Conservation (phyloP, 1,140 invertebrate genomes). For the Gyrodactylus bullatarudis region DNA sequence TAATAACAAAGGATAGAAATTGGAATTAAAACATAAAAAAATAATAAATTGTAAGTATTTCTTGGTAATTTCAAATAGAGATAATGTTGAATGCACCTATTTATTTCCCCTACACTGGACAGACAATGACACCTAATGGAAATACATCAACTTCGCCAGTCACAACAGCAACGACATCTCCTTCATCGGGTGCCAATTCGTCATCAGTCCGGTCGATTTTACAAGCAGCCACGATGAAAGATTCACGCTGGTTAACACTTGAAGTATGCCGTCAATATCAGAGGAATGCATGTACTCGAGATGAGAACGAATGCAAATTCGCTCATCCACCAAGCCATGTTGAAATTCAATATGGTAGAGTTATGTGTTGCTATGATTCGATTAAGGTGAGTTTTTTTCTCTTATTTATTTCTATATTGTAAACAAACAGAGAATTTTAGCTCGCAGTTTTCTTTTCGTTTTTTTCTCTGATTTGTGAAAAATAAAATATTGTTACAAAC, state of each 20-base stretch:
- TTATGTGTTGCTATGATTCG: slow-evolving; percentile 98
- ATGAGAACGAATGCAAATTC: slow-evolving; percentile 97
- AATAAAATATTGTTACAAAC: no score
- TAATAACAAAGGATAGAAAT: no score
- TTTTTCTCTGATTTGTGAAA: no score
- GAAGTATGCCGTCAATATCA: slow-evolving; percentile 98
- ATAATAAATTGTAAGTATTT: no score
- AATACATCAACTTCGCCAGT: background rate
- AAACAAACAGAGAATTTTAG: no score
- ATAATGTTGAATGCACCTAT: background rate
- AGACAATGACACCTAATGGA: background rate
- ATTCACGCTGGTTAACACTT: slow-evolving; percentile 92
- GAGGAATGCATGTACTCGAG: slow-evolving; percentile 86
- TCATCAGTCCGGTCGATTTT: background rate
- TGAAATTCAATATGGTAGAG: slow-evolving; percentile 56
- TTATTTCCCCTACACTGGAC: background rate
- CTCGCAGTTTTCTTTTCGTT: no score
- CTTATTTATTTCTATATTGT: no score
- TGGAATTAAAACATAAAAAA: no score
- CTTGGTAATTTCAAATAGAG: no score
- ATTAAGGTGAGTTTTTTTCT: slow-evolving; percentile 78
- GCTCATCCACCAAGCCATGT: slow-evolving; percentile 94
- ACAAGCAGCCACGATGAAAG: slow-evolving; percentile 28
- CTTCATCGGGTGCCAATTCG: background rate
- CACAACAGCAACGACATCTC: background rate